Conservation (phyloP, 2,113 vertebrate species). For the Crotalus helleri region DNA sequence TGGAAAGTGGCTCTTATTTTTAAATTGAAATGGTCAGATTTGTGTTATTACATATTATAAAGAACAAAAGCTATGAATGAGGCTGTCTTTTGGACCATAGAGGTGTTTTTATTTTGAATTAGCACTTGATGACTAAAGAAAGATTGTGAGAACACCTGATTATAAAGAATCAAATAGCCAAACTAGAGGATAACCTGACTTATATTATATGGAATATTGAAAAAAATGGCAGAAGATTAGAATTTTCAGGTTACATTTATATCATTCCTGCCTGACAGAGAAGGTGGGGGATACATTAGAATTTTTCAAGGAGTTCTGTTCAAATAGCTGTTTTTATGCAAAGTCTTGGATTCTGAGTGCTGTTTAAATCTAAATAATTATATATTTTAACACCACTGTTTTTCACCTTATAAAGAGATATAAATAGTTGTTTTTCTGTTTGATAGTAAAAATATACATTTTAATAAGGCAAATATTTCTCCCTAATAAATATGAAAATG, state of each 20-base stretch:
- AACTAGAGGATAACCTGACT: neutral
- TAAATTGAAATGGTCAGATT: neutral
- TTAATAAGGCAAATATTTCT: neutral
- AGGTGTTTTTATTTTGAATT: neutral
- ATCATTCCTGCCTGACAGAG: neutral
- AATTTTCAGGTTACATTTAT: neutral
- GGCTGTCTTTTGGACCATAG: neutral
- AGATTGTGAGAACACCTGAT: neutral
- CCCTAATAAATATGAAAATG: neutral
- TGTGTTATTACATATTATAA: neutral
- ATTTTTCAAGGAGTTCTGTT: neutral
- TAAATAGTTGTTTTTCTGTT: neutral
- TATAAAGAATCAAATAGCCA: neutral
- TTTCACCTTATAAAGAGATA: neutral
- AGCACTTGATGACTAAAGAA: neutral
- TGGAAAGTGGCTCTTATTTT: neutral
- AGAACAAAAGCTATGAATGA: neutral
- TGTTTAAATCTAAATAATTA: neutral
- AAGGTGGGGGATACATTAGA: neutral
- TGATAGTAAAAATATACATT: neutral
- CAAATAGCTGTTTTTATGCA: neutral
- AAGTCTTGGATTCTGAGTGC: neutral
- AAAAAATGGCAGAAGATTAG: neutral
- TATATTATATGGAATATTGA: neutral
- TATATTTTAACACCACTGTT: neutral